phyloP scores from a whole-genome alignment of 2,797 vertebrate genomes.

The Luscinia megarhynchos region DNA sequence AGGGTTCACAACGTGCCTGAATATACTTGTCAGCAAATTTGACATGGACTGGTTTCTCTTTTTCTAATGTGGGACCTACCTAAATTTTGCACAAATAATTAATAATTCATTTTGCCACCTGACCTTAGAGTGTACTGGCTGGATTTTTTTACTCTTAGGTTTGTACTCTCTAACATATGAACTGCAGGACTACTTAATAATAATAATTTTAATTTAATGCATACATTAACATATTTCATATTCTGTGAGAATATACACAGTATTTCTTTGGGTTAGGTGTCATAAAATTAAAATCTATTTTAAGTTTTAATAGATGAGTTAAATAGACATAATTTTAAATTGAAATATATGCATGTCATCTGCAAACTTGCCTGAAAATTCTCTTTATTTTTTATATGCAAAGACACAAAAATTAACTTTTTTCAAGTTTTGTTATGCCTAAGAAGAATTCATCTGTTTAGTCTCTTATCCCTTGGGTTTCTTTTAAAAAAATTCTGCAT shows the following conservation, averaged over 20 bases:
- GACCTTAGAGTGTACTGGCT: not conserved
- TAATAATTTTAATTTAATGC: not conserved
- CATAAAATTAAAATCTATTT: not conserved
- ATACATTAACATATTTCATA: not conserved
- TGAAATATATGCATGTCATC: not conserved
- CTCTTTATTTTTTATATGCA: not conserved
- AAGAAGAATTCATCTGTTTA: not conserved
- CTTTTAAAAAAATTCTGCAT: not conserved
- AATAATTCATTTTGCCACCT: not conserved
- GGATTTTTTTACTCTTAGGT: not conserved
- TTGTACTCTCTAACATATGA: not conserved
- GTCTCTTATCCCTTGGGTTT: not conserved
- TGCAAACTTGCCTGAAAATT: not conserved
- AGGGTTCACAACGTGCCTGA: not conserved
- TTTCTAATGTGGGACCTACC: not conserved
- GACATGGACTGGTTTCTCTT: not conserved
- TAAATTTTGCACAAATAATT: not conserved
- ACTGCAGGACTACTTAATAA: not conserved
- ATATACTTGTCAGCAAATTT: not conserved
- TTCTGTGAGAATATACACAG: not conserved
- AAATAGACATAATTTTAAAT: not conserved
- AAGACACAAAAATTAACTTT: not conserved
- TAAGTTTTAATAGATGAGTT: not conserved
- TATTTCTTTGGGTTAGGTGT: not conserved
- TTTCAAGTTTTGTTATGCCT: not conserved